Evolutionary conservation across 2,113 vertebrate genomes (phyloP).

Genomic region (Sterrhoptilus dennistouni): DNA sequence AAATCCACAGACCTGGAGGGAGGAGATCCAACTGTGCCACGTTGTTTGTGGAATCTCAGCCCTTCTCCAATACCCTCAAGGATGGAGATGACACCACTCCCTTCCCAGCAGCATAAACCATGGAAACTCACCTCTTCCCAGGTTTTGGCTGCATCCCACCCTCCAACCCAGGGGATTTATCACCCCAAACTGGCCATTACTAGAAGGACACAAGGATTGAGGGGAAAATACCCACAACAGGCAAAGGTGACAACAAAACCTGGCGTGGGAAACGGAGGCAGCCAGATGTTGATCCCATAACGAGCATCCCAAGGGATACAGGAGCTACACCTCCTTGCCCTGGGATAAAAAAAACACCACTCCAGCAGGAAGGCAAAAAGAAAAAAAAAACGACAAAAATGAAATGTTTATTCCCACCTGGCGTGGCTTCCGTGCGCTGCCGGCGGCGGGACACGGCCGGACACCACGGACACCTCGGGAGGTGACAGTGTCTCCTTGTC

Average conservation of each 20-base stretch:
- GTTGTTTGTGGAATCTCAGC: accelerated
- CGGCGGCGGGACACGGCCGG: background rate
- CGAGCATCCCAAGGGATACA: accelerated
- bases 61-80: background rate
- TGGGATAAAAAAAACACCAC: background rate
- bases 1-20: accelerated
- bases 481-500: accelerated
- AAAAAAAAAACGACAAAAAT: background rate
- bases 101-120: background rate
- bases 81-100: background rate
- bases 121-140: background rate
- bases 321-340: accelerated
- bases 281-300: accelerated
- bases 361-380: background rate
- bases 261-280: background rate
- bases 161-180: accelerated
- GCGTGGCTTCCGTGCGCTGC: background rate
- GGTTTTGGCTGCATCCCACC: background rate
- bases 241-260: background rate
- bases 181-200: background rate
- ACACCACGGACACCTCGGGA: background rate
- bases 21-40: background rate
- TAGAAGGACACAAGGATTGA: accelerated
- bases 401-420: constrained; percentile 68
- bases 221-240: background rate